Evolutionary conservation across 1,140 invertebrate species (phyloP).

Genomic region (Drosophila saltans): DNA sequence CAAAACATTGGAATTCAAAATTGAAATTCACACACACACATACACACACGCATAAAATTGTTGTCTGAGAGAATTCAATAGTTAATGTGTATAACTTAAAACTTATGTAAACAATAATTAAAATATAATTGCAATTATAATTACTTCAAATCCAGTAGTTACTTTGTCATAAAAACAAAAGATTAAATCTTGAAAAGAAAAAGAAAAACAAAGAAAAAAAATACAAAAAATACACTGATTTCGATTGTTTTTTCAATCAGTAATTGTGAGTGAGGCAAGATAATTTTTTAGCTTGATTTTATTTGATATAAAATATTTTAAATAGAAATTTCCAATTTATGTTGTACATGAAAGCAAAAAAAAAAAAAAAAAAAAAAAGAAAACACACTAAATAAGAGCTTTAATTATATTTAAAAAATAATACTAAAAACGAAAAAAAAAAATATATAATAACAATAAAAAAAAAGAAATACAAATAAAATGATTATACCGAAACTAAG

Average conservation of each 20-base stretch:
- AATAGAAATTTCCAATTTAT: conserved; percentile 34
- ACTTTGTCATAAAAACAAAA: conserved; percentile 65
- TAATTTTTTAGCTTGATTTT: conserved; percentile 56
- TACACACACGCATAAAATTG: conserved; percentile 37
- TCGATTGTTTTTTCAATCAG: conserved; percentile 73
- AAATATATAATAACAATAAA: conserved; percentile 27
- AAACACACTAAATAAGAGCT: conserved; percentile 76
- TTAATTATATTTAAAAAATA: conserved; percentile 81
- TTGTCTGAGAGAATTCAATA: conserved; percentile 6
- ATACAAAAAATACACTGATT: conserved; percentile 51
- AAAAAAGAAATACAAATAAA: background rate
- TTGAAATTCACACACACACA: conserved; percentile 16
- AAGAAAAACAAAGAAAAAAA: background rate
- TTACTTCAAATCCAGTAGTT: conserved; percentile 77
- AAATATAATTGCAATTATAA: conserved; percentile 39
- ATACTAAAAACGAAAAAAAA: conserved; percentile 53
- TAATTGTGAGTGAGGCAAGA: conserved; percentile 52
- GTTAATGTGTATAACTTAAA: conserved; percentile 24
- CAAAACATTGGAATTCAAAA: conserved; percentile 1
- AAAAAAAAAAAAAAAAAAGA: conserved; percentile 33
- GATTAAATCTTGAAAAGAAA: conserved; percentile 69
- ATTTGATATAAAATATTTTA: conserved; percentile 61
- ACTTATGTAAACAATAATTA: conserved; percentile 48
- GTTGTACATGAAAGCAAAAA: conserved; percentile 31
- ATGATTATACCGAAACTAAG: background rate